A percentile compares a stretch with the other conserved stretches of the same genome.
Evolutionary conservation across 2,113 vertebrate species (phyloP).

Genomic region (Bos indicus): DNA sequence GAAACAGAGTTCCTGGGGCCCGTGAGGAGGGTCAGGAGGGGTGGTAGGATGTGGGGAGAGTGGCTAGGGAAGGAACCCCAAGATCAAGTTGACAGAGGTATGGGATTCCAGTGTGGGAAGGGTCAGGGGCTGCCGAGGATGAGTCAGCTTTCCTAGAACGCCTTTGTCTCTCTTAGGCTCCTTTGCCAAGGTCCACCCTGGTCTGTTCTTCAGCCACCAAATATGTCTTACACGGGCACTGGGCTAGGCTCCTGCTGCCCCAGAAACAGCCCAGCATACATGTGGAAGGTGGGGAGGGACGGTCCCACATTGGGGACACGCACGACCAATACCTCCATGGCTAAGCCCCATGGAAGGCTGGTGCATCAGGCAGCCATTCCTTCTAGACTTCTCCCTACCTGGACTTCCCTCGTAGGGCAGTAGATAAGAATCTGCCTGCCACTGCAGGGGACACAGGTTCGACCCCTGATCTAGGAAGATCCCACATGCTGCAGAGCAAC

Average conservation of each 20-base stretch:
- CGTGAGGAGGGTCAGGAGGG: background rate
- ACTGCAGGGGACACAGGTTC: background rate
- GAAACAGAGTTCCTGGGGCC: background rate
- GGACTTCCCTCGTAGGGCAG: background rate
- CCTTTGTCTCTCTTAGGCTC: background rate
- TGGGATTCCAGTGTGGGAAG: background rate
- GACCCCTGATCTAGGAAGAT: background rate
- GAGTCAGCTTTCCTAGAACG: background rate
- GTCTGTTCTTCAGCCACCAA: background rate
- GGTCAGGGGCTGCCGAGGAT: background rate
- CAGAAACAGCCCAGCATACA: background rate
- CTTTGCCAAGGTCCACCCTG: background rate
- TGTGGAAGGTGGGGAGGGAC: background rate
- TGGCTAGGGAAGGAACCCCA: background rate
- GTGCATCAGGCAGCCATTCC: background rate
- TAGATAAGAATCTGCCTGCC: background rate
- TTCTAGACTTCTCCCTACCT: background rate
- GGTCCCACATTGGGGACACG: background rate
- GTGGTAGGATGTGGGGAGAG: background rate
- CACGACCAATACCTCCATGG: fast-evolving
- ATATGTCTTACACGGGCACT: fast-evolving
- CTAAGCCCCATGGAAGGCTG: background rate
- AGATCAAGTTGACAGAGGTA: background rate
- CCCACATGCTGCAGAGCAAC: background rate
- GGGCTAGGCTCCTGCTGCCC: fast-evolving